Conservation (phyloP, 2,113 vertebrate genomes). For the Oreochromis aureus region DNA sequence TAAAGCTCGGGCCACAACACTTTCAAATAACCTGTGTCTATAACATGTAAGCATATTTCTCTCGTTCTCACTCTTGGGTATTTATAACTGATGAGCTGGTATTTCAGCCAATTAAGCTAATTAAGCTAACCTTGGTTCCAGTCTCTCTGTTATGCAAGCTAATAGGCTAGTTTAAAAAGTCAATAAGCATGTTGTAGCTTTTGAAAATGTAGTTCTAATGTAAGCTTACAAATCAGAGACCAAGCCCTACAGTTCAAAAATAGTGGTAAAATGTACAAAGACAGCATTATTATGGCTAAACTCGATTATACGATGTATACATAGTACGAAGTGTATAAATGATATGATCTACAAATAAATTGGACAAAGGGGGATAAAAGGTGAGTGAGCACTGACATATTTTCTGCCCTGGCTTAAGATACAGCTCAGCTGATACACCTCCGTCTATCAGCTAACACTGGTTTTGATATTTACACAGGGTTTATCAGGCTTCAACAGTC, state of each 20-base stretch:
- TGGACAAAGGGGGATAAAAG: not conserved
- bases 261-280: not conserved
- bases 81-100: not conserved
- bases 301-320: not conserved
- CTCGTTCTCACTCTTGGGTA: not conserved
- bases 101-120: not conserved
- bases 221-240: not conserved
- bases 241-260: not conserved
- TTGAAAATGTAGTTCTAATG: not conserved
- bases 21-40: not conserved
- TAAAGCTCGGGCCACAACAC: not conserved
- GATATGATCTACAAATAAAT: not conserved
- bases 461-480: constrained; percentile 1
- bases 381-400: not conserved
- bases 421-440: not conserved
- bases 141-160: not conserved
- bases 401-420: not conserved
- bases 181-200: not conserved
- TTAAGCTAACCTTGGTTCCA: not conserved
- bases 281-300: not conserved
- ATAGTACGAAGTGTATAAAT: not conserved
- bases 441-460: not conserved
- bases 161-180: not conserved
- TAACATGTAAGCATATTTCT: not conserved
- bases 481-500: not conserved